Evolutionary conservation across 1,140 invertebrate genomes (phyloP).

Genomic region (Drosophila serrata): DNA sequence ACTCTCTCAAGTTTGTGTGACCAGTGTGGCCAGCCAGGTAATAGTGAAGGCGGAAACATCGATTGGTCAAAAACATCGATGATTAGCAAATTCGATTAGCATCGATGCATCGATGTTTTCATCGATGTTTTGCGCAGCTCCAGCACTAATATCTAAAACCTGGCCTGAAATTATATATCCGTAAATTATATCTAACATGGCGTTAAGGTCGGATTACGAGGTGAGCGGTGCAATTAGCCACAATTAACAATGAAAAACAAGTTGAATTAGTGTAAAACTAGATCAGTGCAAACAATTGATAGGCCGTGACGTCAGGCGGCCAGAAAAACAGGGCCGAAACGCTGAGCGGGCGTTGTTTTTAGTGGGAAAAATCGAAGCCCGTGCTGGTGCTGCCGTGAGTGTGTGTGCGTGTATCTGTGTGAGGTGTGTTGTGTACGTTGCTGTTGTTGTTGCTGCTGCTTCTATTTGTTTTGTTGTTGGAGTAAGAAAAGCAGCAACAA

Average conservation of each 20-base stretch:
- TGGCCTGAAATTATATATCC: background rate
- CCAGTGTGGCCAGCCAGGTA: no score
- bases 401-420: constrained; percentile 41
- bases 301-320: constrained; percentile 20
- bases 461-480: constrained; percentile 76
- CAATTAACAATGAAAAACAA: constrained; percentile 61
- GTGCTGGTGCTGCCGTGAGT: constrained; percentile 24
- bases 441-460: constrained; percentile 25
- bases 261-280: constrained; percentile 63
- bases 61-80: no score
- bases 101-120: no score
- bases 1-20: no score
- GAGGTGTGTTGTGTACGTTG: constrained; percentile 38
- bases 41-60: no score
- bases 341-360: constrained; percentile 76
- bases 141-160: background rate
- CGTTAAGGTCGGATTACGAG: constrained; percentile 85
- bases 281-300: constrained; percentile 61
- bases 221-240: constrained; percentile 69
- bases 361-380: constrained; percentile 71
- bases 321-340: constrained; percentile 25
- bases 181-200: constrained; percentile 64
- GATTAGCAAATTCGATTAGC: no score
- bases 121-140: no score
- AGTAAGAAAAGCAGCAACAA: constrained; percentile 36